These are phyloP conservation scores for Rhizomys pruinosus DNA, from an alignment of 2,113 vertebrate species.

Conservation along the genomic window DNA sequence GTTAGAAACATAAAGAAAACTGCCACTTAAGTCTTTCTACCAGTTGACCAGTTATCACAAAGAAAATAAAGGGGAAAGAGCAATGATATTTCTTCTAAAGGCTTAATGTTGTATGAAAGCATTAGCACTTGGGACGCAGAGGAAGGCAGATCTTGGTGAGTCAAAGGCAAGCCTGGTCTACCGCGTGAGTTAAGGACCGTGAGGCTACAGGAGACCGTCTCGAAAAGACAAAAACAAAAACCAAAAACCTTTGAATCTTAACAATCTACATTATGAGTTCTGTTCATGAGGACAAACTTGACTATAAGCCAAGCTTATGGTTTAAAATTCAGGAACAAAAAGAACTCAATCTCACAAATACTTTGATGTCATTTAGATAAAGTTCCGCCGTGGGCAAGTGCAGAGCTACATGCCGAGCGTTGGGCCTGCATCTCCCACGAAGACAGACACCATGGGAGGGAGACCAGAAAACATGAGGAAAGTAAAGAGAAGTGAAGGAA, in stretches of 20 bases:
- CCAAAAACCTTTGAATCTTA: background rate
- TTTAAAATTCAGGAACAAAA: background rate
- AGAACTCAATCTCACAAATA: background rate
- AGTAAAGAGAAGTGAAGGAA: background rate
- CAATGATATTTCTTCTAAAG: background rate
- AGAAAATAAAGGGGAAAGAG: background rate
- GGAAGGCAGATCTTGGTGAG: too few species aligned
- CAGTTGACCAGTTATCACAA: constrained; percentile 1
- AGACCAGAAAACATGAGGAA: background rate
- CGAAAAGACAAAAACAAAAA: too few species aligned
- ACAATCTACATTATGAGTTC: background rate
- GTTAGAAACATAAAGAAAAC: background rate
- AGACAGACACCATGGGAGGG: background rate
- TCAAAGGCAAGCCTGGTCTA: too few species aligned
- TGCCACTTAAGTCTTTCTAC: background rate
- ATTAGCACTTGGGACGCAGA: too few species aligned
- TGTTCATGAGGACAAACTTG: background rate
- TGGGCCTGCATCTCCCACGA: background rate
- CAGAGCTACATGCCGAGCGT: background rate
- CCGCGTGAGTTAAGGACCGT: too few species aligned
- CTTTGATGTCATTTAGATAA: background rate
- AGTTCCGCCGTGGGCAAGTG: background rate
- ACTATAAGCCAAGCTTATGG: background rate
- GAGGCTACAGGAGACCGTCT: too few species aligned
- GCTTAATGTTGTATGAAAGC: background rate